These are phyloP conservation scores for Diarsia rubi DNA, from an alignment of 2,888 invertebrate genomes.

Conservation along the genomic window DNA sequence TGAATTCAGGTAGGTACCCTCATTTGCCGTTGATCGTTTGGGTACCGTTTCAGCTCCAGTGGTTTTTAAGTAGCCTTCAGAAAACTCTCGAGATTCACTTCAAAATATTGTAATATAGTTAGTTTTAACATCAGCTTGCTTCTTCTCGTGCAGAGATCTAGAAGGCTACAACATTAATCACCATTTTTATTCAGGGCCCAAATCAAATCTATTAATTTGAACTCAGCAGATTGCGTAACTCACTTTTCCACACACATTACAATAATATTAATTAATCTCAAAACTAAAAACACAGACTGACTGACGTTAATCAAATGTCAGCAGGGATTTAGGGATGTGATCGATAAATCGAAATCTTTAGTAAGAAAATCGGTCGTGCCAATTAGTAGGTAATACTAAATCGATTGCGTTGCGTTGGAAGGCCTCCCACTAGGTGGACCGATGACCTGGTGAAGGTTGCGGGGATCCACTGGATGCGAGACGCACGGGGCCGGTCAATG, in stretches of 20 bases:
- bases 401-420: too few species aligned
- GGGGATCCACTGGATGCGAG: too few species aligned
- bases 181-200: background rate
- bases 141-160: background rate
- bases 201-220: background rate
- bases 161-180: background rate
- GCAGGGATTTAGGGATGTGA: too few species aligned
- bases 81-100: constrained; percentile 1
- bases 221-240: background rate
- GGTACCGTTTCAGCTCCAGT: constrained; percentile 3
- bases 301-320: too few species aligned
- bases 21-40: constrained; percentile 7
- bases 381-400: too few species aligned
- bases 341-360: too few species aligned
- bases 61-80: background rate
- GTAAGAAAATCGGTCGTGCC: too few species aligned
- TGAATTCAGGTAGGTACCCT: constrained; percentile 17
- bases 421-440: too few species aligned
- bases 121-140: background rate
- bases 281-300: too few species aligned
- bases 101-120: background rate
- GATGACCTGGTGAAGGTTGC: too few species aligned
- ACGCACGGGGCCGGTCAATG: too few species aligned
- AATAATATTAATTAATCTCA: too few species aligned
- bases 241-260: background rate